Conservation (phyloP, 1,140 invertebrate genomes). For the Lordiphosa mommai region DNA sequence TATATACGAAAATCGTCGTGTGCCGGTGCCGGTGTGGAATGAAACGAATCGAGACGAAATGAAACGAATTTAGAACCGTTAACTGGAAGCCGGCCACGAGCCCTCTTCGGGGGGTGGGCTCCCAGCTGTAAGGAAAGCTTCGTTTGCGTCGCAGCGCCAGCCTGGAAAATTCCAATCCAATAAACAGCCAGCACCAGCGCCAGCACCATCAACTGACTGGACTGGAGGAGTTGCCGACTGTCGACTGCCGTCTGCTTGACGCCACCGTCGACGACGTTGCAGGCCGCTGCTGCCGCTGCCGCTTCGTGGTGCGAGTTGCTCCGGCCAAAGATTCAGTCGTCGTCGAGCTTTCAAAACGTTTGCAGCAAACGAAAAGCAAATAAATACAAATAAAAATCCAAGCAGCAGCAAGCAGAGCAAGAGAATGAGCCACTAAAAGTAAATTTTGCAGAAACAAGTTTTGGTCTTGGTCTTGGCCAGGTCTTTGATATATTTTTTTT, state of each 20-base stretch:
- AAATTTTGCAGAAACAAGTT: constrained; percentile 16
- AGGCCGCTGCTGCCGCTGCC: constrained; percentile 7
- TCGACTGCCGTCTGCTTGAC: constrained; percentile 21
- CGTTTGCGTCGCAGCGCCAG: constrained; percentile 25
- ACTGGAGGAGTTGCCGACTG: constrained; percentile 37
- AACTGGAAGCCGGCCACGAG: constrained; percentile 39
- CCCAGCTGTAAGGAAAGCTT: constrained; percentile 39
- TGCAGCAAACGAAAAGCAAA: constrained; percentile 59
- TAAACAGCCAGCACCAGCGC: too few species aligned
- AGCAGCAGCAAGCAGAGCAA: constrained; percentile 9
- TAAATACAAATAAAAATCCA: constrained; percentile 28
- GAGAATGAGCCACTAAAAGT: constrained; percentile 15
- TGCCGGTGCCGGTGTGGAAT: constrained; percentile 29
- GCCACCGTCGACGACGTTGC: not conserved
- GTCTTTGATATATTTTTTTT: too few species aligned
- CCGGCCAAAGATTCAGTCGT: constrained; percentile 69
- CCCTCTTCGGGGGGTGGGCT: constrained; percentile 22
- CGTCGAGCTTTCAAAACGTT: constrained; percentile 79
- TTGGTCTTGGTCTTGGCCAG: too few species aligned
- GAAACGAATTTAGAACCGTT: constrained; percentile 24
- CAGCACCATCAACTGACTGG: constrained; percentile 23
- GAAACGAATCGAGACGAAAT: constrained; percentile 17
- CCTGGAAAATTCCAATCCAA: constrained; percentile 32
- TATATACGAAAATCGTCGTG: not conserved
- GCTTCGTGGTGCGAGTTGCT: constrained; percentile 66